phyloP scores from a whole-genome alignment of 2,888 invertebrate species.

The Cepaea hortensis region DNA sequence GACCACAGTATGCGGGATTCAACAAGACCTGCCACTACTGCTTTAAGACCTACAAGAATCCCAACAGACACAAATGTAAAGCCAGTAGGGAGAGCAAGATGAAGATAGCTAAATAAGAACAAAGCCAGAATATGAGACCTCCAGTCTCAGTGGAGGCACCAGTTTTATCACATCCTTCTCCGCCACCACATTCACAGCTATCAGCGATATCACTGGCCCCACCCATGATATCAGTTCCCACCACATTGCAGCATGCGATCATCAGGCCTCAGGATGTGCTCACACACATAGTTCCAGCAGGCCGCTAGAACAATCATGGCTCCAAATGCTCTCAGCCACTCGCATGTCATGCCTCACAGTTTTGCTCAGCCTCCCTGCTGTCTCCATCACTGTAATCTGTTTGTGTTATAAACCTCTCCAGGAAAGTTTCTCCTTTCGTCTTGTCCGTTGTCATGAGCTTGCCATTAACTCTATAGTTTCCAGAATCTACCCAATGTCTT shows the following conservation, averaged over 20 bases:
- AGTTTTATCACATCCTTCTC: background rate
- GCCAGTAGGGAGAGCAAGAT: conserved; percentile 35
- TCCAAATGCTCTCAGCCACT: conserved; percentile 23
- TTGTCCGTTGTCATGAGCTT: background rate
- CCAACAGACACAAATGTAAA: conserved; percentile 46
- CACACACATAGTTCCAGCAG: conserved; percentile 34
- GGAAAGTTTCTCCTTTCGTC: too few relatives aligned
- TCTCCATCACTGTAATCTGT: too few relatives aligned
- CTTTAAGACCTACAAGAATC: conserved; percentile 41
- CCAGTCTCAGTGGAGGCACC: background rate
- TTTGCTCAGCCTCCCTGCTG: background rate
- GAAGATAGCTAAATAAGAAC: conserved; percentile 13
- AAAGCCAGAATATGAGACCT: conserved; percentile 17
- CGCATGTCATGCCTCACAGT: conserved; percentile 26
- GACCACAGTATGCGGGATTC: conserved; percentile 44
- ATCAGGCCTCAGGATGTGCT: conserved; percentile 32
- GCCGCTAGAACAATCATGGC: conserved; percentile 18
- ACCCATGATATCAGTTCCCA: background rate
- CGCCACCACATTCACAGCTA: background rate
- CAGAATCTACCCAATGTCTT: too few relatives aligned
- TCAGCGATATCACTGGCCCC: background rate
- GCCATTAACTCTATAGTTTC: too few relatives aligned
- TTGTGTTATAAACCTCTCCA: too few relatives aligned
- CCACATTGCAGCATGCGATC: conserved; percentile 24
- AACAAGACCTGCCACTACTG: conserved; percentile 39